Conservation (phyloP, 2,113 vertebrate species). For the Oxygymnocypris stewartii region DNA sequence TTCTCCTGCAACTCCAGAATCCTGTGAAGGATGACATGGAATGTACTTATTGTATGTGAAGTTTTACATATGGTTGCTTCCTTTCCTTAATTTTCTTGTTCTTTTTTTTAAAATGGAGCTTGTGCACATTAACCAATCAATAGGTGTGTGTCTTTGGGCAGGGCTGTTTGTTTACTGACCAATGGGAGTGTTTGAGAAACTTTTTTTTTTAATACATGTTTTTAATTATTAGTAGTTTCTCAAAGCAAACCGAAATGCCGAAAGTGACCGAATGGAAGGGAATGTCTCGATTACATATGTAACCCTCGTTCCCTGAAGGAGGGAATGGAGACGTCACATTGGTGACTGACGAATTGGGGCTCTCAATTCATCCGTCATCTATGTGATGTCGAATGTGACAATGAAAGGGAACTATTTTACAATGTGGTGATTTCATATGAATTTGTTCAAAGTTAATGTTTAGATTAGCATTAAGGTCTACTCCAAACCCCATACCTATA, state of each 20-base stretch:
- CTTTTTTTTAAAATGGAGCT: background rate
- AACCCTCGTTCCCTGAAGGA: no score
- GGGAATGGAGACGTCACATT: no score
- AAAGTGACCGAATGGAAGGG: no score
- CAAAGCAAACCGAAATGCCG: background rate
- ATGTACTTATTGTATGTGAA: background rate
- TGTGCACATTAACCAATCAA: background rate
- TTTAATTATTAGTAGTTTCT: background rate
- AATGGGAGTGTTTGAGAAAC: slow-evolving; percentile 1
- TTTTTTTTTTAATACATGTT: background rate
- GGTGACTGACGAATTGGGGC: no score
- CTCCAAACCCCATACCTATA: background rate
- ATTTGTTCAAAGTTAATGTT: background rate
- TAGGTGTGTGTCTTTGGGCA: background rate
- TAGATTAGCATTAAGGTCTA: no score
- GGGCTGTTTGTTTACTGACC: background rate
- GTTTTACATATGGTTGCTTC: background rate
- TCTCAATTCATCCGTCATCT: no score
- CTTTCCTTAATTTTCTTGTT: background rate
- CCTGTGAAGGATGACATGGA: slow-evolving; percentile 68
- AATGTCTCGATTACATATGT: no score
- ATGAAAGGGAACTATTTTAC: background rate
- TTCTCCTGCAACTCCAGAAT: slow-evolving; percentile 96
- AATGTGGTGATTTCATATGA: background rate
- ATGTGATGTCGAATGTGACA: no score